These are phyloP conservation scores for Monopterus albus DNA, from an alignment of 2,113 vertebrate genomes.

Conservation along the genomic window DNA sequence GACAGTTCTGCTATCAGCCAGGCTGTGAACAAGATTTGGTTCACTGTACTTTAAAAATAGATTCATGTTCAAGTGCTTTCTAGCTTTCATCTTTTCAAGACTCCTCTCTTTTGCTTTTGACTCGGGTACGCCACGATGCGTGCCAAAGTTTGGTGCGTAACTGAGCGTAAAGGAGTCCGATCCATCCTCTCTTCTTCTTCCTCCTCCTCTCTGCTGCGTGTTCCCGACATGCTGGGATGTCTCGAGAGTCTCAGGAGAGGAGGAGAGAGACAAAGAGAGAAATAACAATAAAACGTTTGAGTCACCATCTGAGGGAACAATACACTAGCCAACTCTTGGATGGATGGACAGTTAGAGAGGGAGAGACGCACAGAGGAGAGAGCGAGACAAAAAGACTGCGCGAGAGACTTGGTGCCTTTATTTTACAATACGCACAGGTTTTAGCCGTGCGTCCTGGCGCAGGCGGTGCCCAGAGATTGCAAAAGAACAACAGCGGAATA, in stretches of 20 bases:
- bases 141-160: conserved; percentile 40
- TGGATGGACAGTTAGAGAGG: not conserved
- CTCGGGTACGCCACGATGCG: not conserved
- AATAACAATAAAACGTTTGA: conserved; percentile 55
- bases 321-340: conserved; percentile 15
- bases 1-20: too few relatives aligned
- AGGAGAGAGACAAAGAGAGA: not conserved
- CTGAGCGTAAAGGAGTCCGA: conserved; percentile 50
- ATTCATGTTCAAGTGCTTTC: not conserved
- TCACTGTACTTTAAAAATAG: too few relatives aligned
- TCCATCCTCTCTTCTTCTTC: conserved; percentile 3
- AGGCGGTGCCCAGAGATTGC: not conserved
- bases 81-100: not conserved
- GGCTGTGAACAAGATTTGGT: too few relatives aligned
- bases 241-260: conserved; percentile 32
- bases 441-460: conserved; percentile 35
- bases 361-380: not conserved
- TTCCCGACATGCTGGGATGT: conserved; percentile 40
- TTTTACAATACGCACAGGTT: conserved; percentile 32
- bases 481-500: not conserved
- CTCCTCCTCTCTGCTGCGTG: not conserved
- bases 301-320: conserved; percentile 30
- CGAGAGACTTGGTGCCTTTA: conserved; percentile 20
- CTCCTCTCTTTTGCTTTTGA: not conserved
- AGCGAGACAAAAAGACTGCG: not conserved